These are phyloP conservation scores for Hucho hucho DNA, from an alignment of 2,113 vertebrate species.

Conservation along the genomic window DNA sequence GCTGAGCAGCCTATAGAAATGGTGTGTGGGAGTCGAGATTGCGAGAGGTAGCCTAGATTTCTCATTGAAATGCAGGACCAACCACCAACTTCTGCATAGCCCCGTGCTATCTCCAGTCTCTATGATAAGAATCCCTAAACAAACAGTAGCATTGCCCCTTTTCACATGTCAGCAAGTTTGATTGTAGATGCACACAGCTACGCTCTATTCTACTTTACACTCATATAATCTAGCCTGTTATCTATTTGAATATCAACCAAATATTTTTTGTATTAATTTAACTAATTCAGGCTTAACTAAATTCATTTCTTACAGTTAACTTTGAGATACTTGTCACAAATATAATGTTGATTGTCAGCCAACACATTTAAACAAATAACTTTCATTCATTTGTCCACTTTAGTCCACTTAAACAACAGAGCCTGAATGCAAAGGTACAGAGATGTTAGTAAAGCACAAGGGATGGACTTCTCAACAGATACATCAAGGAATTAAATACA, in stretches of 20 bases:
- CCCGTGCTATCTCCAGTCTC: background rate
- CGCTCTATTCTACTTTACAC: background rate
- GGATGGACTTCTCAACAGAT: too few species aligned
- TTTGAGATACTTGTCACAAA: too few species aligned
- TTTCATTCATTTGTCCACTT: background rate
- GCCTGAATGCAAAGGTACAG: too few species aligned
- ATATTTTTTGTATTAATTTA: background rate
- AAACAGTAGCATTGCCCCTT: background rate
- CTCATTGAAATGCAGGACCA: conserved; percentile 6
- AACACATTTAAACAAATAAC: background rate
- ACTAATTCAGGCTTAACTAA: too few species aligned
- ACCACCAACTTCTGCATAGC: conserved; percentile 7
- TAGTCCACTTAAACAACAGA: background rate
- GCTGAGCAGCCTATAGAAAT: background rate
- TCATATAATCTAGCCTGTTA: background rate
- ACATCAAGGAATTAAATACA: too few species aligned
- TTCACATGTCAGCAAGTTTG: background rate
- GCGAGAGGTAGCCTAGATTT: background rate
- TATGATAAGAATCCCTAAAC: background rate
- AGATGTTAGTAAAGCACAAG: too few species aligned
- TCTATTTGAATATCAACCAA: background rate
- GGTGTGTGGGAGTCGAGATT: background rate
- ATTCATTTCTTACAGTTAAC: too few species aligned
- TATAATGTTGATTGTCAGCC: background rate
- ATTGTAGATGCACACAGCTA: background rate